Evolutionary conservation across 2,113 vertebrate species (phyloP).

Genomic region (Dinomys branickii): DNA sequence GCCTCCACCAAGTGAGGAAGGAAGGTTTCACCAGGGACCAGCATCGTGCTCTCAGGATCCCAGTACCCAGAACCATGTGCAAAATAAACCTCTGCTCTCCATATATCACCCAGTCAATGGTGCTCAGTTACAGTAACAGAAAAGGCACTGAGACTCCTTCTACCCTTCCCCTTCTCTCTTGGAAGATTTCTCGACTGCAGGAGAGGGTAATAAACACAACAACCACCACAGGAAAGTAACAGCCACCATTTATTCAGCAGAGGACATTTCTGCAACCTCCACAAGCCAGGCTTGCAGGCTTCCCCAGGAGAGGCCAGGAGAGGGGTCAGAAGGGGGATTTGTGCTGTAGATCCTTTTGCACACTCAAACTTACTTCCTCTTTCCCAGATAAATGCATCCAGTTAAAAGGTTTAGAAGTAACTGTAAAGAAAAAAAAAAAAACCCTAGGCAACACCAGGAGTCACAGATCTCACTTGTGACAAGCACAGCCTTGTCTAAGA

Average conservation of each 20-base stretch:
- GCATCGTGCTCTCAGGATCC: background rate
- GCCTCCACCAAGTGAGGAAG: fast-evolving
- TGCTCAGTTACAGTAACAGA: background rate
- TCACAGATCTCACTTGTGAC: fast-evolving
- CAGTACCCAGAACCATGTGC: background rate
- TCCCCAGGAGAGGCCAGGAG: background rate
- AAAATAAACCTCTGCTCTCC: background rate
- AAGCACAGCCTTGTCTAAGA: fast-evolving
- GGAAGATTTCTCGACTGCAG: background rate
- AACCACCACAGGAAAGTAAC: too few relatives aligned
- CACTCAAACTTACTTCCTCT: background rate
- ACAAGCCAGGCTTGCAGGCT: background rate
- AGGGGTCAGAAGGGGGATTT: background rate
- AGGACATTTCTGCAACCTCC: background rate
- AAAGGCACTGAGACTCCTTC: background rate
- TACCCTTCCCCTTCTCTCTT: background rate
- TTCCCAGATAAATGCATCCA: background rate
- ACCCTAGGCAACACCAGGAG: background rate
- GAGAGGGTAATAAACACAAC: too few relatives aligned
- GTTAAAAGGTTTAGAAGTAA: background rate
- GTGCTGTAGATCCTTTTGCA: background rate
- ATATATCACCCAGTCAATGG: background rate
- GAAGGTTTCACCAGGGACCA: too few relatives aligned
- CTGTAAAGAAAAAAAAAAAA: background rate
- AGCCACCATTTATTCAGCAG: background rate